A percentile compares a stretch with the other conserved stretches of the same genome.
Conservation (phyloP, 2,797 vertebrate species). For the Etheostoma perlongum region DNA sequence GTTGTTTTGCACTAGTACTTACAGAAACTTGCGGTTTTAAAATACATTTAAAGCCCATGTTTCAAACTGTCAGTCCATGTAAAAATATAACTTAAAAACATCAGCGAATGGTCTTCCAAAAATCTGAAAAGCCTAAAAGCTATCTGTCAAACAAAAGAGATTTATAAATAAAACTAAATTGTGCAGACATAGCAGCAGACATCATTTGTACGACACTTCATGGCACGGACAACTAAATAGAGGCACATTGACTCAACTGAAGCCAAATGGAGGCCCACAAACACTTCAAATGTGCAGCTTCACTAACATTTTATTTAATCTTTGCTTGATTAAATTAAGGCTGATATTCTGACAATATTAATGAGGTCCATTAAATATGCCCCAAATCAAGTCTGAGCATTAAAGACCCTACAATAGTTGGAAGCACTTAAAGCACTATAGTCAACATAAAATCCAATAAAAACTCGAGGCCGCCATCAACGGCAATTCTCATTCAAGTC, state of each 20-base stretch:
- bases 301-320: background rate
- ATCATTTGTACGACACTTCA: background rate
- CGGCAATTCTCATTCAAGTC: slow-evolving; percentile 65
- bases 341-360: slow-evolving; percentile 37
- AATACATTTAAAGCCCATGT: slow-evolving; percentile 38
- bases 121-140: background rate
- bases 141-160: rapidly evolving
- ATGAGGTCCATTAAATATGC: slow-evolving; percentile 24
- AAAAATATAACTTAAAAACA: slow-evolving; percentile 34
- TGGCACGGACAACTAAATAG: slow-evolving; percentile 29
- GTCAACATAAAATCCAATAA: slow-evolving; percentile 38
- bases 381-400: slow-evolving; percentile 33
- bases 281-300: slow-evolving; percentile 22
- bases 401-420: slow-evolving; percentile 6
- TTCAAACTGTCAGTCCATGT: slow-evolving; percentile 3
- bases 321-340: slow-evolving; percentile 32
- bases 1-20: slow-evolving; percentile 1
- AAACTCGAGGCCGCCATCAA: slow-evolving; percentile 44
- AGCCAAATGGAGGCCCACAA: background rate
- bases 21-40: slow-evolving; percentile 28
- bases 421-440: slow-evolving; percentile 26
- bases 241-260: slow-evolving; percentile 8
- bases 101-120: background rate
- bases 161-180: background rate
- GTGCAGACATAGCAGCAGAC: slow-evolving; percentile 13